Conservation (phyloP, 2,113 vertebrate species). For the Cepphus grylle region DNA sequence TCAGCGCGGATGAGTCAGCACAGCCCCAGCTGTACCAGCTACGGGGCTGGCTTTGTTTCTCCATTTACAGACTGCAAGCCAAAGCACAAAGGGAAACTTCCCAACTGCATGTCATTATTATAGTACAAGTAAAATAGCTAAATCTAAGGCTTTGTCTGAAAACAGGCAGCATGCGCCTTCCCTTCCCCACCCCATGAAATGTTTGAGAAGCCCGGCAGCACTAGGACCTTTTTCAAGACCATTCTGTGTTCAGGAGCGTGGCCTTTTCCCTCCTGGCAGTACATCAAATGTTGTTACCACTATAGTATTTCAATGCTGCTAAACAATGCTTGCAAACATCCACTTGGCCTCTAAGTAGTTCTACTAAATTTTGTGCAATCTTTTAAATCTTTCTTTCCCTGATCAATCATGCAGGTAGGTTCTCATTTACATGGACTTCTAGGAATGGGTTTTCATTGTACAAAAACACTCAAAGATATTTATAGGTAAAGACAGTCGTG, state of each 20-base stretch:
- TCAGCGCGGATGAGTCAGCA: not conserved
- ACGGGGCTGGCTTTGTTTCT: not conserved
- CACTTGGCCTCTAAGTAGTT: not conserved
- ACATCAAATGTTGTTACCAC: not conserved
- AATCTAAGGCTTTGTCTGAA: not conserved
- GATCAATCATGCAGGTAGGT: not conserved
- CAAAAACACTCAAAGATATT: not conserved
- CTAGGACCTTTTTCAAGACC: not conserved
- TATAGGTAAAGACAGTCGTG: not conserved
- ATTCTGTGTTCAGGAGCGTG: not conserved
- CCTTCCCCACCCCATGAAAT: not conserved
- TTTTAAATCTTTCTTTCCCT: not conserved
- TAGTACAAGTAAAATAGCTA: accelerated
- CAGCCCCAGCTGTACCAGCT: conserved; percentile 7
- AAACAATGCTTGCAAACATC: not conserved
- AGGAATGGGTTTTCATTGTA: not conserved
- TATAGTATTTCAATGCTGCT: not conserved
- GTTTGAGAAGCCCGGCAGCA: not conserved
- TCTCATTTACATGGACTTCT: not conserved
- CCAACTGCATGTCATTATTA: not conserved
- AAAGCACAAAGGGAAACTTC: not conserved
- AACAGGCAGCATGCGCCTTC: not conserved
- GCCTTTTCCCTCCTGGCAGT: not conserved
- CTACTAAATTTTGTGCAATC: not conserved
- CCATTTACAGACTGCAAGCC: not conserved